Base-by-base conservation (phyloP, 2,113 vertebrate genomes). In the Rafetus swinhoei region DNA sequence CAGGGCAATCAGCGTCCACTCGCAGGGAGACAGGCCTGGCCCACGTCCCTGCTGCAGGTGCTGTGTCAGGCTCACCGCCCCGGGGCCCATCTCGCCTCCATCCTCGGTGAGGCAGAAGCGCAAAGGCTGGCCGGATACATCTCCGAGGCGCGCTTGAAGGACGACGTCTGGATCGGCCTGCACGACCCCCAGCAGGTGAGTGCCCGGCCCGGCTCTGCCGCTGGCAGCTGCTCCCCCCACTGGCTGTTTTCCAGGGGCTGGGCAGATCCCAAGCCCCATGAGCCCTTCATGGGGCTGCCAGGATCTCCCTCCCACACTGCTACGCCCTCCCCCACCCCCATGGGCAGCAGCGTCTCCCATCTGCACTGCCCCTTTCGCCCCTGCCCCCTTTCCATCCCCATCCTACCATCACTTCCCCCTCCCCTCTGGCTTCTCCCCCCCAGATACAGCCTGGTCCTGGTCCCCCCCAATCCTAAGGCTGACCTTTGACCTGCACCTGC, bases 341-440 rank as follows among this genome's bases (percentile, higher is more conserved):
- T 62, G 27, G 62, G 62, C 59, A 29, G 25, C 59, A 29, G 59
- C 10, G 29, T 65, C 14, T 65, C 62, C 62, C 62, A 18, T 65
- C 62, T n/a, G 62, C 15, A 16, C 62, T n/a, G 3, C 62, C 7
- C 7, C 29, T 3, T 7, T 16, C 15, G 32, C 13, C 5, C 22
- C 59, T 27, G 62, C 13, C 29, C 7, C 7, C 62, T 65, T 65
- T n/a, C 29, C 29, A 7, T 4, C 62, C n/a, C 62, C 62, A 65
- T 18, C 60, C 15, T 65, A 9, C 29, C 7, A 0, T n/a, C 14
- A 29, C 12, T 0, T 62, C 11, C 4, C 0, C 32, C 39, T 45
- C 39, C 39, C 39, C 39, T 45, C 39, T 45, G 39, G 39, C 39
- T 45, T 45, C 39, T 45, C 39, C 39, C 39, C 5, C 39, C 39